Percentiles rank a stretch among this genome's conserved stretches.
These are phyloP conservation scores for Cyphomyrus plagiostoma DNA, from an alignment of 2,113 vertebrate genomes.

Conservation along the genomic window DNA sequence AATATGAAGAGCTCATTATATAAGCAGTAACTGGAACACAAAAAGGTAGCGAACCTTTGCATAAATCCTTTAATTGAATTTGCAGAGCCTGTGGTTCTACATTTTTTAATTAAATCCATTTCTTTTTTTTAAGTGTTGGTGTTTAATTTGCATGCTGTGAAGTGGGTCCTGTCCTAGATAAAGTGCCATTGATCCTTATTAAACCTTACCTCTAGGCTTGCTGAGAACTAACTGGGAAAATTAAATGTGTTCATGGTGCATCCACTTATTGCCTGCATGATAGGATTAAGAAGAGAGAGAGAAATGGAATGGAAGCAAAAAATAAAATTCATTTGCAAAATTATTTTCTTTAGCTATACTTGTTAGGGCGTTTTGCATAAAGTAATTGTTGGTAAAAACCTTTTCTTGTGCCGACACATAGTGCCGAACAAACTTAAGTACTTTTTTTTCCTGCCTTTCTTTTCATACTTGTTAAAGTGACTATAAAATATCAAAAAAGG, in stretches of 20 bases:
- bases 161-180: slow-evolving; percentile 92
- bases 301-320: slow-evolving; percentile 33
- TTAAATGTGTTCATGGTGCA: slow-evolving; percentile 93
- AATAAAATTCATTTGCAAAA: slow-evolving; percentile 76
- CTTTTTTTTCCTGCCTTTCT: background rate
- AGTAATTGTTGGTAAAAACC: slow-evolving; percentile 24
- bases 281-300: slow-evolving; percentile 68
- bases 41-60: slow-evolving; percentile 99
- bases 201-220: slow-evolving; percentile 96
- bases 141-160: slow-evolving; percentile 98
- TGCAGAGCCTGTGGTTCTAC: slow-evolving; percentile 92
- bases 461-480: background rate
- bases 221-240: slow-evolving; percentile 95
- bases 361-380: slow-evolving; percentile 36
- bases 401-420: background rate
- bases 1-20: slow-evolving; percentile 99
- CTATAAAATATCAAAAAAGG: background rate
- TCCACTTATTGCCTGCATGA: slow-evolving; percentile 82
- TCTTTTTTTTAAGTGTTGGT: slow-evolving; percentile 95
- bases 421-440: background rate
- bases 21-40: slow-evolving; percentile 98
- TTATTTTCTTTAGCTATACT: slow-evolving; percentile 43
- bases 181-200: slow-evolving; percentile 99
- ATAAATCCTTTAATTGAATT: slow-evolving; percentile 99
- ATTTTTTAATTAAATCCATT: slow-evolving; percentile 99